These are phyloP conservation scores for Pilophorus perplexus DNA, from an alignment of 2,888 invertebrate genomes.

Conservation along the genomic window DNA sequence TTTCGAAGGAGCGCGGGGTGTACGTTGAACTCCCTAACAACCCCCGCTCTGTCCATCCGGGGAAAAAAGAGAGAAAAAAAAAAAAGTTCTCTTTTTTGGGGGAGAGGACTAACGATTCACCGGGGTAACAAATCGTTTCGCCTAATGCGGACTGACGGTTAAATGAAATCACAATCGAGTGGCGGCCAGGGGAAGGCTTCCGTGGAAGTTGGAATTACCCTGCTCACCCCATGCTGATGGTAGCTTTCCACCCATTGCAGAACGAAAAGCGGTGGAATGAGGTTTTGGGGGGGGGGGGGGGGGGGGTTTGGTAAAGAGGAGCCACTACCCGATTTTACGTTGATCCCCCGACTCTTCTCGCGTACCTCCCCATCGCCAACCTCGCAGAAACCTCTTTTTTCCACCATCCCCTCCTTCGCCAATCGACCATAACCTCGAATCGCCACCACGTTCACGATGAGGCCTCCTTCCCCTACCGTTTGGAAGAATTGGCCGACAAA, in stretches of 20 bases:
- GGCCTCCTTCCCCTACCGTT: not conserved
- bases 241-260: no score
- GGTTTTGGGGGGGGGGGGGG: not conserved
- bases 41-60: not conserved
- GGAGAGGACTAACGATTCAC: not conserved
- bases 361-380: no score
- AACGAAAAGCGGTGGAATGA: no score
- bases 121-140: conserved; percentile 22
- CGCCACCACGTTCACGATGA: not conserved
- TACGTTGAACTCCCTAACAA: not conserved
- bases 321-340: not conserved
- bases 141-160: conserved; percentile 31
- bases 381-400: no score
- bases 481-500: conserved; percentile 9
- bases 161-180: conserved; percentile 21
- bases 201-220: conserved; percentile 6
- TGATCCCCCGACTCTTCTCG: not conserved
- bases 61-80: not conserved
- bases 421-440: not conserved
- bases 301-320: not conserved
- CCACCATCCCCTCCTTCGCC: not conserved
- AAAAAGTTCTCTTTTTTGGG: not conserved
- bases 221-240: not conserved
- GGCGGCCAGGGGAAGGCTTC: not conserved
- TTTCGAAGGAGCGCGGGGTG: no score